phyloP scores from a whole-genome alignment of 2,888 invertebrate species.

The Cataglyphis cursor region DNA sequence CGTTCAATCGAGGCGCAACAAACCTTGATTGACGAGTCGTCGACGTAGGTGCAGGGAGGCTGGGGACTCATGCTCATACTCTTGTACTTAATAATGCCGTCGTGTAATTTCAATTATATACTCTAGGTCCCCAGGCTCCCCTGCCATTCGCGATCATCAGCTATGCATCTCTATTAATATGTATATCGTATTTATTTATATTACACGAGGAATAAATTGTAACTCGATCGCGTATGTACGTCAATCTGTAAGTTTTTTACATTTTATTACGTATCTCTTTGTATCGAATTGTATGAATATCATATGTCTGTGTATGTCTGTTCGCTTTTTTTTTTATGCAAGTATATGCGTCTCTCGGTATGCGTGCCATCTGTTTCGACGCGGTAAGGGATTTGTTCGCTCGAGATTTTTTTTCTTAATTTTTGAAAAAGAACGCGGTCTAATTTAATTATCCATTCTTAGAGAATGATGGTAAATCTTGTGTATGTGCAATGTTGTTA shows the following conservation, averaged over 20 bases:
- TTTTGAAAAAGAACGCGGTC: not conserved
- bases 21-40: conserved; percentile 51
- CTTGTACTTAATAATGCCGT: conserved; percentile 73
- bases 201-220: conserved; percentile 72
- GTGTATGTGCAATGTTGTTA: not conserved
- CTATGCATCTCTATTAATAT: conserved; percentile 70
- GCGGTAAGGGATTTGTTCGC: conserved; percentile 26
- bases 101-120: conserved; percentile 60
- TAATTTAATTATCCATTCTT: not conserved
- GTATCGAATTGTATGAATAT: conserved; percentile 38
- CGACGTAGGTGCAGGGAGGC: conserved; percentile 62
- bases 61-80: conserved; percentile 69
- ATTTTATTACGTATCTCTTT: conserved; percentile 31
- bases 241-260: conserved; percentile 78
- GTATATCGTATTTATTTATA: conserved; percentile 83
- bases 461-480: not conserved
- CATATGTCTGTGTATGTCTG: conserved; percentile 18
- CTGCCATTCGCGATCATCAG: conserved; percentile 46
- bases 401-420: not conserved
- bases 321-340: conserved; percentile 38
- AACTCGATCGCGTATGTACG: conserved; percentile 75
- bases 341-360: not conserved
- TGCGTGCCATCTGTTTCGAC: conserved; percentile 34
- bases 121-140: conserved; percentile 71
- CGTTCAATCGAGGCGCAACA: conserved; percentile 42